Evolutionary conservation across 2,888 invertebrate species (phyloP), one percentile per base, ranked within the genome.

Genomic region (Eumacrocentrus americanus): DNA sequence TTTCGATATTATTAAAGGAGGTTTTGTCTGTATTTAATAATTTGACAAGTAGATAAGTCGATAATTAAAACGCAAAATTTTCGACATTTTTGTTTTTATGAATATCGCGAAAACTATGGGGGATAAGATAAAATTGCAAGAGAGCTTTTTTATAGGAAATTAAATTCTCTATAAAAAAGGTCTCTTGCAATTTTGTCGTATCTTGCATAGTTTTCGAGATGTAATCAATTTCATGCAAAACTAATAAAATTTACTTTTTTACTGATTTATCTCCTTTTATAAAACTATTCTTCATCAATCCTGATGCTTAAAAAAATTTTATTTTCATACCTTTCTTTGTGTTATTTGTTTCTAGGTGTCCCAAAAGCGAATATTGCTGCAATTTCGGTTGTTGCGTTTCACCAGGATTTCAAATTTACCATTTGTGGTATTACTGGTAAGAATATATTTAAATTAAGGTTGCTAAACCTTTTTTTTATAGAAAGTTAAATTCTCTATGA

Each of bases 371-470:
- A 70, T 83, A 83, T 70, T 85, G 85, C 72, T 85, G 85, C 70
- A 81, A 82, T 61, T 81, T 82, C 65, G 83, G 83, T 64, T 85
- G 85, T 69, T 85, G 85, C 69, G 81, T 83, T 51, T 83, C 84
- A 44, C 81, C 84, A 52, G 82, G 82, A 51, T 80, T 83, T 67
- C 83, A 83, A 68, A 84, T 85, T 68, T 84, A 84, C 72, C 84
- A 84, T 70, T 76, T 84, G 48, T 85, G 85, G 85, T 85, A 85
- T 72, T 85, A 84, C 70, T 85, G 85, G 85, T 83, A 71, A 67
- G 80, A 72, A 35, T 25, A 25, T n/a, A 50, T 42, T 29, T 12
- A 46, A 20, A 40, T 4, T 12, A 35, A 46, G 38, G 23, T n/a
- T n/a, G n/a, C 20, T 29, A 25, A 25, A 50, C 12, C 5, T 54